Base-by-base conservation (phyloP, 2,797 vertebrate genomes). In the Spheniscus humboldti region DNA sequence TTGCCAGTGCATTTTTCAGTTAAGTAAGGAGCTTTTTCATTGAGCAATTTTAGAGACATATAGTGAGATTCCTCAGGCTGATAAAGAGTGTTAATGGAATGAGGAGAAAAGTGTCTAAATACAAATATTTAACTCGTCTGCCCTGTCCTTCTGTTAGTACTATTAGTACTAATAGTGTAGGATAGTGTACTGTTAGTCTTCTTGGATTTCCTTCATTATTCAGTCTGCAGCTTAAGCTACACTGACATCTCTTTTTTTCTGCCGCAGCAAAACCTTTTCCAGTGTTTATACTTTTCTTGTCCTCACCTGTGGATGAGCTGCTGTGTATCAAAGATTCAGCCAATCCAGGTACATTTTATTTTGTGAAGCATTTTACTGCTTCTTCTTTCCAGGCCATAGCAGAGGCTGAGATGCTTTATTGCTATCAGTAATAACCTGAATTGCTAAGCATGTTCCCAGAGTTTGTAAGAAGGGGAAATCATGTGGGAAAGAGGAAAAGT, bases 111-210 rank as follows among this genome's bases (percentile, higher is more conserved):
- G 82, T 97, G 95, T 96, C 98, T 97, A 95, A 98, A 97, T 97
- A 96, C 96, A 98, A 98, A 98, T 97, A 95, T 97, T 98, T 90
- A 97, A 97, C 94, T 96, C 63, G 86, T 97, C 96, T 98, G 88
- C 95, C 95, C 94, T 91, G 88, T 96, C 95, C 95, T 98, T 97
- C 96, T 97, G 86, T 98, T 98, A 97, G 97, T 96, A 41, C 41
- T 41, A 41, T 41, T 41, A 41, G 41, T 41, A 41, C 41, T 41
- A 41, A 41, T 41, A 41, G 14, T 41, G 41, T 41, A 41, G 92
- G 90, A 93, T 66, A 89, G 78, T 43, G 8, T 55, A 76, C 52
- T 90, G 23, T 33, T 72, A 84, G 72, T 56, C 77, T 33, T 98
- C 97, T 98, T 97, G 92, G 72, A 95, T 98, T 98, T 98, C 98